A percentile compares a stretch with the other conserved stretches of the same genome.
Conservation (phyloP, 2,888 invertebrate genomes). For the Digitonthophagus gazella region DNA sequence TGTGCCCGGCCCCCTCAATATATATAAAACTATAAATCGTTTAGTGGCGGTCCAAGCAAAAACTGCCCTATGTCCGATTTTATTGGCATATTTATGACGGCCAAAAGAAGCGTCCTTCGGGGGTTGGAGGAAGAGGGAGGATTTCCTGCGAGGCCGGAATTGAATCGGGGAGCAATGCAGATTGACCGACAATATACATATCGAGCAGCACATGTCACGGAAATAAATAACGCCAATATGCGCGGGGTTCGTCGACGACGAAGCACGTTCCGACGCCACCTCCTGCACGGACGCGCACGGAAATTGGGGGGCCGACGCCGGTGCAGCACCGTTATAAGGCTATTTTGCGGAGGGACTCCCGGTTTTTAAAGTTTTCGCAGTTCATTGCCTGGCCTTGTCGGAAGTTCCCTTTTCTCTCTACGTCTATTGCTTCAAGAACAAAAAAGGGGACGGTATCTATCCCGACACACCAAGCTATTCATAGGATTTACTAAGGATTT, state of each 20-base stretch:
- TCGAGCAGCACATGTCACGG: constrained; percentile 49
- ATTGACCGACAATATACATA: constrained; percentile 52
- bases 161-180: constrained; percentile 44
- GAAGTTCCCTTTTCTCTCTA: background rate
- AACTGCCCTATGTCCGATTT: constrained; percentile 40
- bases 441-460: background rate
- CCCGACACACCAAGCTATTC: too few relatives aligned
- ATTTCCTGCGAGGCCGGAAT: constrained; percentile 29
- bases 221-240: constrained; percentile 51
- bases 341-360: constrained; percentile 35
- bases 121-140: constrained; percentile 16
- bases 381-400: constrained; percentile 29
- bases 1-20: constrained; percentile 28
- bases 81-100: constrained; percentile 47
- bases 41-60: constrained; percentile 39
- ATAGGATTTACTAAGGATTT: too few relatives aligned
- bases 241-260: constrained; percentile 33
- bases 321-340: constrained; percentile 39
- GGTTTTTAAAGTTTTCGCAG: constrained; percentile 34
- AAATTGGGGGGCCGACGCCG: constrained; percentile 31
- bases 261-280: constrained; percentile 40
- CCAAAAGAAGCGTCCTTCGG: constrained; percentile 34
- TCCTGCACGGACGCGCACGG: constrained; percentile 33
- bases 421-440: background rate
- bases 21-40: constrained; percentile 48